Percentiles rank a stretch among this genome's conserved stretches.
Evolutionary conservation across 2,888 invertebrate genomes (phyloP).

Genomic region (Oxyteleia sp.): DNA sequence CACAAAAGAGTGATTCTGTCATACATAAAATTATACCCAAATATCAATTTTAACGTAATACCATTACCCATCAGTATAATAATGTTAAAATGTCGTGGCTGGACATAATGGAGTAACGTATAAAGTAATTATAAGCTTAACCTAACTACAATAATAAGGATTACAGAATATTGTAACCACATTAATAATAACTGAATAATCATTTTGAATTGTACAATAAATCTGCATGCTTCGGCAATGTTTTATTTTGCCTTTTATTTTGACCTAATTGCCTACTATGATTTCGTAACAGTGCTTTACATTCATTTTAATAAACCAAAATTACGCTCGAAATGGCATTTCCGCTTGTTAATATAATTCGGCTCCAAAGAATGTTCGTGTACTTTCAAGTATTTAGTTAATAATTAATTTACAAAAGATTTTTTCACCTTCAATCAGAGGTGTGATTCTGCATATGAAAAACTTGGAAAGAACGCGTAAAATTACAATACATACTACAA

Average conservation of each 20-base stretch:
- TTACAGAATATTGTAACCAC: conserved; percentile 25
- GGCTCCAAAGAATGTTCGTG: not conserved
- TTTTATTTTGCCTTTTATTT: conserved; percentile 38
- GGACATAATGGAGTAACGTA: conserved; percentile 24
- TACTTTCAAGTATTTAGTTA: not conserved
- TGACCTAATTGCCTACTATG: conserved; percentile 25
- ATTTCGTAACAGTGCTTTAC: conserved; percentile 19
- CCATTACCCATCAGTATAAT: conserved; percentile 25
- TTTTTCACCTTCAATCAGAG: too few species aligned
- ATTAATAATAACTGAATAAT: conserved; percentile 35
- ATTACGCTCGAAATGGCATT: conserved; percentile 36
- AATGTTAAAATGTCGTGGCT: conserved; percentile 18
- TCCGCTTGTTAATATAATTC: conserved; percentile 6
- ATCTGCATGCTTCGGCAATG: conserved; percentile 2
- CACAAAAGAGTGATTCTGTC: conserved; percentile 12
- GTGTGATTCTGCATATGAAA: too few species aligned
- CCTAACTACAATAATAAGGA: conserved; percentile 27
- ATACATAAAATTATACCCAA: conserved; percentile 10
- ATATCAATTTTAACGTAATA: conserved; percentile 17
- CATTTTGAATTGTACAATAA: conserved; percentile 28
- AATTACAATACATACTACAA: too few species aligned
- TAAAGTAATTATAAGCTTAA: conserved; percentile 35
- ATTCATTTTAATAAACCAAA: conserved; percentile 48
- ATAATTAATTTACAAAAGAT: conserved; percentile 10
- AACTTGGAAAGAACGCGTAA: too few species aligned